Evolutionary conservation across 1,140 invertebrate genomes (phyloP).

Genomic region (Panagrolaimus sp.): DNA sequence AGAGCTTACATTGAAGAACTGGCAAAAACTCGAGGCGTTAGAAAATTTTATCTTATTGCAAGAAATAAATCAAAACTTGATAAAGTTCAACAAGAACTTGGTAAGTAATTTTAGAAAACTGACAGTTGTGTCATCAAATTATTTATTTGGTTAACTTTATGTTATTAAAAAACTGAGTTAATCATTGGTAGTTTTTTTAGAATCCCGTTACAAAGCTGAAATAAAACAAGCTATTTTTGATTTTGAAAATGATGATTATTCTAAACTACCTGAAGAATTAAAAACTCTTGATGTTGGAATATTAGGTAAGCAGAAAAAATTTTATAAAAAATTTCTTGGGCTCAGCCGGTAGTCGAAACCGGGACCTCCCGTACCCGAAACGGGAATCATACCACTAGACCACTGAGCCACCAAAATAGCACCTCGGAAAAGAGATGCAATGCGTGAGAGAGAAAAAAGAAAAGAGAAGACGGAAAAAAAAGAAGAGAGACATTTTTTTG

Average conservation of each 20-base stretch:
- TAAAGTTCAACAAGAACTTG: slow-evolving; percentile 73
- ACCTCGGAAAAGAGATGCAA: no score
- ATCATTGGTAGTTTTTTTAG: no score
- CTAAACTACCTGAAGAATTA: slow-evolving; percentile 64
- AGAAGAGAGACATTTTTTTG: no score
- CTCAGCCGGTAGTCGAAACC: no score
- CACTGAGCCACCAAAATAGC: no score
- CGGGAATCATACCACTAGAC: no score
- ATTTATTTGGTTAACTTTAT: no score
- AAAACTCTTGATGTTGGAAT: slow-evolving; percentile 77
- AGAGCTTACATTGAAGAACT: slow-evolving; percentile 76
- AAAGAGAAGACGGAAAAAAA: no score
- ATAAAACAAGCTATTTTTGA: slow-evolving; percentile 48
- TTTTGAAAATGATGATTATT: slow-evolving; percentile 50
- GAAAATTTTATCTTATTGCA: slow-evolving; percentile 68
- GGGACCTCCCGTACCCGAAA: no score
- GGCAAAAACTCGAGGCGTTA: slow-evolving; percentile 53
- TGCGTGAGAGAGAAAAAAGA: no score
- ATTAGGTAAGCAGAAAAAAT: slow-evolving; percentile 64
- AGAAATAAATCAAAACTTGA: slow-evolving; percentile 75
- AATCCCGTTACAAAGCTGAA: slow-evolving; percentile 42
- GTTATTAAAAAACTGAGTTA: no score
- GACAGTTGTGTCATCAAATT: neutral
- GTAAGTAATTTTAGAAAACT: slow-evolving; percentile 60
- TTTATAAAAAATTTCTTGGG: no score